A percentile compares a stretch with the other conserved stretches of the same genome.
Evolutionary conservation across 2,888 invertebrate genomes (phyloP).

Genomic region (Linyphia triangularis): DNA sequence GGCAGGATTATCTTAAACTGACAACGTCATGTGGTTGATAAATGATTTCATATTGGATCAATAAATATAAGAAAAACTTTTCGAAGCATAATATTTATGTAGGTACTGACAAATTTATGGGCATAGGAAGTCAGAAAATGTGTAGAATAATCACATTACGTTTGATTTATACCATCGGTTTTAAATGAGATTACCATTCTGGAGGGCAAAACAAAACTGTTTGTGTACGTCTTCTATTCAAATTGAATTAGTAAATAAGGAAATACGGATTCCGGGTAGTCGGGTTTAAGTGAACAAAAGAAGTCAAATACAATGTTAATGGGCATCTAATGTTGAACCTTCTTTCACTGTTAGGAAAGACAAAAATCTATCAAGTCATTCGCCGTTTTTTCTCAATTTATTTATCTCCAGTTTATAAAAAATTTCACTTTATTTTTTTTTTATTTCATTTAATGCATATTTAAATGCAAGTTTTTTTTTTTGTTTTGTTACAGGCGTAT

Average conservation of each 20-base stretch:
- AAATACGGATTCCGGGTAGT: background rate
- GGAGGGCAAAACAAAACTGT: background rate
- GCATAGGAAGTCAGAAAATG: background rate
- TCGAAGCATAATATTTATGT: background rate
- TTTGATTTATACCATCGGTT: background rate
- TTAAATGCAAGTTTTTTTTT: too few relatives aligned
- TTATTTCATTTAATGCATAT: too few relatives aligned
- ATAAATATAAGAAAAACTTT: background rate
- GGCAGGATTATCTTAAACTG: too few relatives aligned
- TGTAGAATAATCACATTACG: background rate
- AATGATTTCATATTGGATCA: too few relatives aligned
- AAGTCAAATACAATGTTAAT: background rate
- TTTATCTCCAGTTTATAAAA: too few relatives aligned
- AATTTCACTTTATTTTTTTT: too few relatives aligned
- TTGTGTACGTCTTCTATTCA: background rate
- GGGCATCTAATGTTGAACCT: background rate
- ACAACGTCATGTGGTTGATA: too few relatives aligned
- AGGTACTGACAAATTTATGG: background rate
- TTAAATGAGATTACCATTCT: slow-evolving; percentile 1
- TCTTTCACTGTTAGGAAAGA: too few relatives aligned
- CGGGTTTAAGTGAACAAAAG: background rate
- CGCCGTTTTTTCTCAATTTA: too few relatives aligned
- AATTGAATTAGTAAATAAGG: background rate
- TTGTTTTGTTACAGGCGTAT: too few relatives aligned
- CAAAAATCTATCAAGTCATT: too few relatives aligned